phyloP scores from a whole-genome alignment of 2,888 invertebrate species.

The Hypomecis atomaria region DNA sequence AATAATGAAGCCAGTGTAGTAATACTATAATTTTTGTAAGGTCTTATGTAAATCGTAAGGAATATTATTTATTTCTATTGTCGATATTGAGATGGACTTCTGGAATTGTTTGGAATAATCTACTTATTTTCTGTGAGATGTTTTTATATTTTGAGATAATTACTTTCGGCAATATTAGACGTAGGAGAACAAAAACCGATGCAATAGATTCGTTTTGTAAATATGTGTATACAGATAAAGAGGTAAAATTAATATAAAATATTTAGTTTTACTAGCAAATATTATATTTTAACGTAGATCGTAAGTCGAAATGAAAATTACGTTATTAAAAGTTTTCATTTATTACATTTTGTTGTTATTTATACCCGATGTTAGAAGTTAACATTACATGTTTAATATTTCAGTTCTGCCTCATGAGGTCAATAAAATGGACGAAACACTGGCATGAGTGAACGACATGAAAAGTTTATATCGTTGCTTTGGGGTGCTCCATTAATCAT shows the following conservation, averaged over 20 bases:
- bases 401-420: too few relatives aligned
- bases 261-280: conserved; percentile 49
- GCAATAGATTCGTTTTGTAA: conserved; percentile 75
- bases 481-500: too few relatives aligned
- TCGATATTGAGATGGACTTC: conserved; percentile 33
- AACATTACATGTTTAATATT: neutral
- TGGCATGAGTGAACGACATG: too few relatives aligned
- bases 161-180: conserved; percentile 43
- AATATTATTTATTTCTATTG: conserved; percentile 48
- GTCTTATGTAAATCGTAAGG: conserved; percentile 44
- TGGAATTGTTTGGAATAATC: conserved; percentile 34
- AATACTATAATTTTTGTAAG: conserved; percentile 42
- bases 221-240: conserved; percentile 78
- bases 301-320: conserved; percentile 63
- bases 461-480: too few relatives aligned
- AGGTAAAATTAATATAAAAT: conserved; percentile 65
- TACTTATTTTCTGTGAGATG: conserved; percentile 43
- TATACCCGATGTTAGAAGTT: neutral
- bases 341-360: conserved; percentile 37
- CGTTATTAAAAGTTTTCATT: conserved; percentile 62
- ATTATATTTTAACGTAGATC: conserved; percentile 56
- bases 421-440: too few relatives aligned
- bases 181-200: conserved; percentile 53
- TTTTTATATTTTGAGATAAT: conserved; percentile 45
- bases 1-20: conserved; percentile 60